A percentile compares a stretch with the other conserved stretches of the same genome.
phyloP scores from a whole-genome alignment of 2,888 invertebrate genomes.

The Perithous albicinctus region DNA sequence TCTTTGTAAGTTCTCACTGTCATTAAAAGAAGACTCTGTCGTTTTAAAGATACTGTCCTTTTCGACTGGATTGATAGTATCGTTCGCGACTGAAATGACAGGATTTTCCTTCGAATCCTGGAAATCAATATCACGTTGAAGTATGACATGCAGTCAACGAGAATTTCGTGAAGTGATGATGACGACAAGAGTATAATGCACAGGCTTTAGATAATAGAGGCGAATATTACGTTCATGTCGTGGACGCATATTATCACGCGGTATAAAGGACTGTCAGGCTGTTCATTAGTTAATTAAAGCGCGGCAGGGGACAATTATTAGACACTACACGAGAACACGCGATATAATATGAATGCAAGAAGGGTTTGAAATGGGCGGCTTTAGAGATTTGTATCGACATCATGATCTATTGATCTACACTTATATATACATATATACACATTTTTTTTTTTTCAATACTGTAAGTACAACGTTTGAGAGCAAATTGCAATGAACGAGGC shows the following conservation, averaged over 20 bases:
- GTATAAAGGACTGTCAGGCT: conserved; percentile 17
- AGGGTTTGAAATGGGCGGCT: conserved; percentile 43
- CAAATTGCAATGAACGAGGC: conserved; percentile 48
- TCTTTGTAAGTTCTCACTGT: too few relatives aligned
- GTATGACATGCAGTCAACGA: background rate
- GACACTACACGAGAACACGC: conserved; percentile 23
- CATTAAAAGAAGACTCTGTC: too few relatives aligned
- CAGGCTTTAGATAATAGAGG: conserved; percentile 27
- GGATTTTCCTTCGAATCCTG: background rate
- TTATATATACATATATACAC: too few relatives aligned
- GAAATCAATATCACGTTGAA: background rate
- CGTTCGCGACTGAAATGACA: background rate
- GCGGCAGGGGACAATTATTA: conserved; percentile 47
- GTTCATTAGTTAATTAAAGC: conserved; percentile 65
- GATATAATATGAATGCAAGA: conserved; percentile 5
- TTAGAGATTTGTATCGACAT: conserved; percentile 44
- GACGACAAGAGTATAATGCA: conserved; percentile 35
- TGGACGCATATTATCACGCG: conserved; percentile 28
- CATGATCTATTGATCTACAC: conserved; percentile 41
- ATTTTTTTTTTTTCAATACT: conserved; percentile 14
- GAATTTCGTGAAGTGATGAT: conserved; percentile 33
- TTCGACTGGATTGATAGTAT: background rate
- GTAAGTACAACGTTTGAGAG: background rate
- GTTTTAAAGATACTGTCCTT: too few relatives aligned
- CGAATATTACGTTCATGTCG: conserved; percentile 44